phyloP scores from a whole-genome alignment of 1,140 invertebrate genomes.

The Harpegnathos saltator region DNA sequence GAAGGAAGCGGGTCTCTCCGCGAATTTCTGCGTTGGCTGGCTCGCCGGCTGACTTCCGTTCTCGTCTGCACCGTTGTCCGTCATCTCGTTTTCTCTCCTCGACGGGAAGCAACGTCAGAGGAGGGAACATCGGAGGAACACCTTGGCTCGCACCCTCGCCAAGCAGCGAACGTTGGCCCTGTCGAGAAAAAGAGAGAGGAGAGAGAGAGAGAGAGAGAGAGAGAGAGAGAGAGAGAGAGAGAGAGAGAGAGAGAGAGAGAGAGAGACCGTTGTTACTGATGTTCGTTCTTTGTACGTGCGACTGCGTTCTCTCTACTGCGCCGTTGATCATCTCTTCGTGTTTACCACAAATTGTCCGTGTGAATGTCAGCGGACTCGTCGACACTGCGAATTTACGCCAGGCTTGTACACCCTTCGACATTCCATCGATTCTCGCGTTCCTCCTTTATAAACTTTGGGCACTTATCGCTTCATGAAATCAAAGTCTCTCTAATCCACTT shows the following conservation, averaged over 20 bases:
- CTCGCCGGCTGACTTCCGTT: conserved; percentile 20
- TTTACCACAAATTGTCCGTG: conserved; percentile 55
- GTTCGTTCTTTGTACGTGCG: conserved; percentile 75
- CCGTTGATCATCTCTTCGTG: conserved; percentile 72
- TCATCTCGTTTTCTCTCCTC: not conserved
- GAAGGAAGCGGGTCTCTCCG: not conserved
- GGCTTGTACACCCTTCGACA: not conserved
- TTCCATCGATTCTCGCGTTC: not conserved
- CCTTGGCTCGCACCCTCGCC: conserved; percentile 45
- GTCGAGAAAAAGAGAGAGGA: no score
- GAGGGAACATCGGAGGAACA: conserved; percentile 8
- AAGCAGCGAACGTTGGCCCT: conserved; percentile 72
- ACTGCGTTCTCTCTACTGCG: conserved; percentile 64
- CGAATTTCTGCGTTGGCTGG: conserved; percentile 11
- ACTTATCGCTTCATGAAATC: no score
- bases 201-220: conserved; percentile 2
- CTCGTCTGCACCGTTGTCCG: not conserved
- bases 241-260: no score
- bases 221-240: not conserved
- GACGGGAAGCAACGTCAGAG: not conserved
- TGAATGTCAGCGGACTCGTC: conserved; percentile 8
- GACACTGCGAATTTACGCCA: not conserved
- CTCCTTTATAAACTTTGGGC: no score
- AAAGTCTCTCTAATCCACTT: no score
- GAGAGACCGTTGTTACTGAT: conserved; percentile 52